Conservation (phyloP, 2,888 invertebrate genomes). For the Theretra japonica region DNA sequence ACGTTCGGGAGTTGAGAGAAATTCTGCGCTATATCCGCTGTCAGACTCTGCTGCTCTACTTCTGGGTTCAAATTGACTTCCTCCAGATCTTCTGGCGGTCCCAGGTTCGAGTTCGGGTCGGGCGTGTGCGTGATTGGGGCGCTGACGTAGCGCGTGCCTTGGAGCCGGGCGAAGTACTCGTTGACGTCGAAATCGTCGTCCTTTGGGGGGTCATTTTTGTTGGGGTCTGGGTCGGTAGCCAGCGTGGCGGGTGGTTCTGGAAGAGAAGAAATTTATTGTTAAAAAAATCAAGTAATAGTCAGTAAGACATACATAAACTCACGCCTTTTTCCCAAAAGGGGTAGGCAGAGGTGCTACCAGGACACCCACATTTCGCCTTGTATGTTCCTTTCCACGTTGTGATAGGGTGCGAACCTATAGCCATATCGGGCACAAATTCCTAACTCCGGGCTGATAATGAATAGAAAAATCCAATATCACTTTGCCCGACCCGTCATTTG, state of each 20-base stretch:
- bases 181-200: conserved; percentile 81
- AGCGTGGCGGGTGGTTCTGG: neutral
- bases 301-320: too few relatives aligned
- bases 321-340: too few relatives aligned
- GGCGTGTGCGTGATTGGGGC: conserved; percentile 70
- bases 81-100: conserved; percentile 71
- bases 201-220: conserved; percentile 59
- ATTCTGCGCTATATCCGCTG: conserved; percentile 81
- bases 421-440: too few relatives aligned
- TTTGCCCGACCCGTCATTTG: too few relatives aligned
- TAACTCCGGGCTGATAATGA: too few relatives aligned
- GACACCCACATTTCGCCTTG: too few relatives aligned
- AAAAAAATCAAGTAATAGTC: too few relatives aligned
- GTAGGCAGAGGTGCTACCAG: too few relatives aligned
- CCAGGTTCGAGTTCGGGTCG: conserved; percentile 79
- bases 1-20: conserved; percentile 85
- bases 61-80: conserved; percentile 66
- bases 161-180: conserved; percentile 78
- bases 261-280: neutral
- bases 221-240: conserved; percentile 31
- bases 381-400: too few relatives aligned
- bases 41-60: conserved; percentile 67
- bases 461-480: too few relatives aligned
- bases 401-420: too few relatives aligned
- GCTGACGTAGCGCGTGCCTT: conserved; percentile 76